Conservation (phyloP, 2,113 vertebrate genomes). For the Abramis brama region DNA sequence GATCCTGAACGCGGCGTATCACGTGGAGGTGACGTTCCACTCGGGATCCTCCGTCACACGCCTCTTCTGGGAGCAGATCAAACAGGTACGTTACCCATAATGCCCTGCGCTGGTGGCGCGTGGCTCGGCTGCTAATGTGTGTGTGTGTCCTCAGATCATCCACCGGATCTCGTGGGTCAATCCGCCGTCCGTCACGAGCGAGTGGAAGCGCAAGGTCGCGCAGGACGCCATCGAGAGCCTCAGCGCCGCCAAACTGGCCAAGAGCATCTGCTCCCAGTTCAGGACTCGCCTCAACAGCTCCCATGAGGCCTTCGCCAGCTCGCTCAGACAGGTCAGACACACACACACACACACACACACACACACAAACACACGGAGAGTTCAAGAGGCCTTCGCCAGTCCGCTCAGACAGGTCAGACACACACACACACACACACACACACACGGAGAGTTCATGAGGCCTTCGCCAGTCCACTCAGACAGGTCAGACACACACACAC, state of each 20-base stretch:
- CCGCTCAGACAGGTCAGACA: no score
- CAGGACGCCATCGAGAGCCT: constrained; percentile 98
- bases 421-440: no score
- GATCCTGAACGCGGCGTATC: constrained; percentile 97
- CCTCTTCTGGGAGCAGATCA: constrained; percentile 97
- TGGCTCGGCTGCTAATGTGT: not conserved
- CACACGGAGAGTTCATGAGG: no score
- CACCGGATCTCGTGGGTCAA: constrained; percentile 93
- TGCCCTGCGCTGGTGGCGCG: accelerated
- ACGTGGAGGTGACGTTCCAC: constrained; percentile 97
- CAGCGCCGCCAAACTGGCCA: constrained; percentile 93
- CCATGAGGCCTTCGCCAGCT: constrained; percentile 95
- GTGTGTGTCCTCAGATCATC: constrained; percentile 81
- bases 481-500: no score
- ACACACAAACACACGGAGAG: no score
- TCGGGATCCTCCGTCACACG: constrained; percentile 93
- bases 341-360: no score
- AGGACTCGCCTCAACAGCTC: constrained; percentile 93
- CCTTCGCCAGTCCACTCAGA: no score
- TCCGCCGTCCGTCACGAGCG: constrained; percentile 87
- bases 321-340: constrained; percentile 86
- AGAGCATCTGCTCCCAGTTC: constrained; percentile 98
- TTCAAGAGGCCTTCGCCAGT: no score
- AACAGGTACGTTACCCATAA: constrained; percentile 80
- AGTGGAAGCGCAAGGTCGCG: constrained; percentile 97